A percentile compares a stretch with the other conserved stretches of the same genome.
Conservation (phyloP, 2,113 vertebrate species). For the Spea multiplicata region DNA sequence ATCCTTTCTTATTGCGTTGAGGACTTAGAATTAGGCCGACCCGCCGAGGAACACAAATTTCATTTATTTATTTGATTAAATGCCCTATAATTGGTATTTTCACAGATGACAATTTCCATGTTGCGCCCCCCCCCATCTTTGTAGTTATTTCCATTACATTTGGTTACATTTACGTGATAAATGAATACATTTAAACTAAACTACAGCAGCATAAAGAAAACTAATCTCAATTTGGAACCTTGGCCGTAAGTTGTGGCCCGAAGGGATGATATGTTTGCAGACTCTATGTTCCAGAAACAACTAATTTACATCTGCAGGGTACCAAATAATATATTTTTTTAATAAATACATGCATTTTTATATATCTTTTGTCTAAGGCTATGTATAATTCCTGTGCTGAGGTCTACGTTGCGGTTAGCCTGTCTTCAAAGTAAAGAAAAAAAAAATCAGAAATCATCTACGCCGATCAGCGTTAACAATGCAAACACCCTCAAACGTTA, state of each 20-base stretch:
- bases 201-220: background rate
- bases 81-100: background rate
- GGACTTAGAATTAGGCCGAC: background rate
- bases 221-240: conserved; percentile 7
- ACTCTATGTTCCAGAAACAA: conserved; percentile 13
- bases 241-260: background rate
- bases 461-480: conserved; percentile 94
- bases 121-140: background rate
- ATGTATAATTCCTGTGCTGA: conserved; percentile 67
- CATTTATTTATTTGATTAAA: background rate
- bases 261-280: background rate
- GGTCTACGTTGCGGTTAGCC: conserved; percentile 69
- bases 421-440: conserved; percentile 72
- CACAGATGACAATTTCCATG: background rate
- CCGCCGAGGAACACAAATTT: background rate
- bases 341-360: background rate
- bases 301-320: background rate
- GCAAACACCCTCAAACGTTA: conserved; percentile 96
- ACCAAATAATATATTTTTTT: background rate
- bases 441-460: conserved; percentile 69
- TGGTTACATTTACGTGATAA: background rate
- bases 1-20: too few species aligned
- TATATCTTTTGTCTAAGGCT: conserved; percentile 13
- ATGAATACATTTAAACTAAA: background rate
- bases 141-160: background rate